Evolutionary conservation across 2,888 invertebrate species (phyloP).

Genomic region (Platypus cylindrus): DNA sequence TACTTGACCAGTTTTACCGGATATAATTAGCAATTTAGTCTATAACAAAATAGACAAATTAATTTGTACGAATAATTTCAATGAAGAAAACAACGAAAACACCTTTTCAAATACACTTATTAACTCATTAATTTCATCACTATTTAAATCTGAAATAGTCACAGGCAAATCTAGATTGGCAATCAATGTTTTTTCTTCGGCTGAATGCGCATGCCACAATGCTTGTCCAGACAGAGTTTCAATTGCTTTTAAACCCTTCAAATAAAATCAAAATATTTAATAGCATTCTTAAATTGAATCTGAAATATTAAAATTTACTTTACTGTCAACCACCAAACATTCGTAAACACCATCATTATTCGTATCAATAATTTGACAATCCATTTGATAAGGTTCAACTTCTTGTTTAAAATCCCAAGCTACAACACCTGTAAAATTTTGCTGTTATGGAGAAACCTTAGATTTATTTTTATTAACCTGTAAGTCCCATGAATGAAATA

Average conservation of each 20-base stretch:
- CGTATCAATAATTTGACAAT: slow-evolving; percentile 61
- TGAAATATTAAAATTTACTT: slow-evolving; percentile 20
- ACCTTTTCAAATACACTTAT: slow-evolving; percentile 41
- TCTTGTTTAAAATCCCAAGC: slow-evolving; percentile 62
- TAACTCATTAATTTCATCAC: slow-evolving; percentile 57
- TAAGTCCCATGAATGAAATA: slow-evolving; percentile 18
- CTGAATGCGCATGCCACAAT: slow-evolving; percentile 46
- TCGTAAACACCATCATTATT: slow-evolving; percentile 59
- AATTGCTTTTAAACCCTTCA: slow-evolving; percentile 46
- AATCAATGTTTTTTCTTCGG: slow-evolving; percentile 40
- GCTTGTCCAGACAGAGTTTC: slow-evolving; percentile 48
- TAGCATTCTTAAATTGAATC: too few relatives aligned
- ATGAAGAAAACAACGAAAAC: background rate
- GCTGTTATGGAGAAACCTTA: too few relatives aligned
- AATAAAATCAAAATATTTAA: too few relatives aligned
- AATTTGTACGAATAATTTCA: background rate
- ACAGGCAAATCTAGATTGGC: slow-evolving; percentile 55
- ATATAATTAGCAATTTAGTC: slow-evolving; percentile 47
- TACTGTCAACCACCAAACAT: slow-evolving; percentile 61
- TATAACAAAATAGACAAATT: slow-evolving; percentile 1
- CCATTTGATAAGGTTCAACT: slow-evolving; percentile 56
- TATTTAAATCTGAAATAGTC: slow-evolving; percentile 57
- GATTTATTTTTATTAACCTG: too few relatives aligned
- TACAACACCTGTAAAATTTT: slow-evolving; percentile 49
- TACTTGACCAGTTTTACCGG: slow-evolving; percentile 55